Percentiles rank a stretch among this genome's conserved stretches.
Conservation (phyloP, 2,113 vertebrate genomes). For the Saccopteryx leptura region DNA sequence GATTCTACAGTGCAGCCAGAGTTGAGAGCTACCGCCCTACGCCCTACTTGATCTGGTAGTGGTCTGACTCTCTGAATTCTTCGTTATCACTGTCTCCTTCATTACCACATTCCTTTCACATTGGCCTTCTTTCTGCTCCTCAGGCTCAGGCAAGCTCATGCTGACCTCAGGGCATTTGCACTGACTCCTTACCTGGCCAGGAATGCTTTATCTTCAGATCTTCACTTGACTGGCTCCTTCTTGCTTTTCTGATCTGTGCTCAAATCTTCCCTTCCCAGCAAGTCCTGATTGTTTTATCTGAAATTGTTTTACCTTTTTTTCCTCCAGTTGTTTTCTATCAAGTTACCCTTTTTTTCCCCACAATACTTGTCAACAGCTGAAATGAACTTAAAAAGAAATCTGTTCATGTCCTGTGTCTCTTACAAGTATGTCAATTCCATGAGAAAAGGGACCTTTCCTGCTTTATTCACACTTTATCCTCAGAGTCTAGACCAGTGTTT, state of each 20-base stretch:
- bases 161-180: neutral
- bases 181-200: neutral
- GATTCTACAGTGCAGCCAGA: neutral
- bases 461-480: neutral
- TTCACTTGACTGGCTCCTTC: neutral
- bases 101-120: neutral
- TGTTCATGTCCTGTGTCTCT: neutral
- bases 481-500: neutral
- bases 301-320: neutral
- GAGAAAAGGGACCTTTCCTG: neutral
- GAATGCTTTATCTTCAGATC: neutral
- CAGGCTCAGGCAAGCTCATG: neutral
- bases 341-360: neutral
- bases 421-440: neutral
- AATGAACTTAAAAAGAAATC: neutral
- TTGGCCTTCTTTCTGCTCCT: neutral
- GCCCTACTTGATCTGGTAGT: neutral
- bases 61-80: neutral
- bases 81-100: neutral
- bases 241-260: neutral
- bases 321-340: neutral
- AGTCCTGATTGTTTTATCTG: neutral
- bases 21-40: neutral
- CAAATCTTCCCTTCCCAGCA: neutral
- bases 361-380: neutral